Conservation (phyloP, 2,888 invertebrate genomes). For the Pristionchus entomophagus region DNA sequence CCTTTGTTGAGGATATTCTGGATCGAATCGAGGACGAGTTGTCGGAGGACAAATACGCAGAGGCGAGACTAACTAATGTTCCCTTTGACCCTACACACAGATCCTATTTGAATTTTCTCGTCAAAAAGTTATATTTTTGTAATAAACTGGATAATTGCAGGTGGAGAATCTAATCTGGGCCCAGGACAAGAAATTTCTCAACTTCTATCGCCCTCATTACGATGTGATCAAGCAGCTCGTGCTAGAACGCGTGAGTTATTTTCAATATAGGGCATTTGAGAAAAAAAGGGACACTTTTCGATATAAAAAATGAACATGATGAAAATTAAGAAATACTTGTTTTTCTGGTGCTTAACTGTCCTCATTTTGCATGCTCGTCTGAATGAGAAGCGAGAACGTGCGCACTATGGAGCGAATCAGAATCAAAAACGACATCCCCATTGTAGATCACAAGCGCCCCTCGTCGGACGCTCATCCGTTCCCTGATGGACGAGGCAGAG, state of each 20-base stretch:
- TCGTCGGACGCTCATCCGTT: not conserved
- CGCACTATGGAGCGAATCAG: too few relatives aligned
- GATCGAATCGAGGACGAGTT: not conserved
- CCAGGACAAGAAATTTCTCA: not conserved
- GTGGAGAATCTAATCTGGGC: not conserved
- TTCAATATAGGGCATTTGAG: not conserved
- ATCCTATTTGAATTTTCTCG: too few relatives aligned
- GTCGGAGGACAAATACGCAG: not conserved
- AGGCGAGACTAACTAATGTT: not conserved
- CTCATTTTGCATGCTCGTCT: too few relatives aligned
- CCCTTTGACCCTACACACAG: too few relatives aligned
- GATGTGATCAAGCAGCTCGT: not conserved
- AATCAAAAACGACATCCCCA: too few relatives aligned
- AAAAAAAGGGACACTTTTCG: too few relatives aligned
- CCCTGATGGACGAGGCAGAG: not conserved
- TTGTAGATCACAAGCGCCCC: not conserved
- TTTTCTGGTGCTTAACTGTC: too few relatives aligned
- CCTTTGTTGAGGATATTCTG: not conserved
- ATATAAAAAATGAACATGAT: too few relatives aligned
- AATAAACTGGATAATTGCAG: not conserved
- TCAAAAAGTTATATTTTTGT: too few relatives aligned
- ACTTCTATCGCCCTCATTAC: not conserved
- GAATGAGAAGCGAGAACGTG: too few relatives aligned
- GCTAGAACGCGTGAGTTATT: not conserved
- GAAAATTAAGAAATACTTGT: too few relatives aligned